These are phyloP conservation scores for Periphyllus acericola DNA, from an alignment of 2,888 invertebrate species.

Conservation along the genomic window DNA sequence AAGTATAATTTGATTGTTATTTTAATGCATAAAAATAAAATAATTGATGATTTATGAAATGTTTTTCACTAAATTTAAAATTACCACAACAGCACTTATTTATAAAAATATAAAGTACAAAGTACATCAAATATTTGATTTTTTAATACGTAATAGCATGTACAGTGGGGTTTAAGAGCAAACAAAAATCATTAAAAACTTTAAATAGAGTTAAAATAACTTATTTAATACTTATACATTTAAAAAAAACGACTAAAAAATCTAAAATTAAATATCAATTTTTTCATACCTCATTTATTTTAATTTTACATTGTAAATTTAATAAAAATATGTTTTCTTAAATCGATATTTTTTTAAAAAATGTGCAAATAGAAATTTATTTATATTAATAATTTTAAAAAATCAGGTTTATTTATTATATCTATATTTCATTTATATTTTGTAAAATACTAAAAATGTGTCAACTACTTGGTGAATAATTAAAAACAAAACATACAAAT, in stretches of 20 bases:
- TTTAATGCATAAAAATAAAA: not conserved
- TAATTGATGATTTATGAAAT: not conserved
- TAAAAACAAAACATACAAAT: slow-evolving; percentile 23
- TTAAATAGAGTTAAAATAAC: not conserved
- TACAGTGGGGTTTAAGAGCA: not conserved
- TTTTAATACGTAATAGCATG: not conserved
- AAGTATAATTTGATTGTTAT: not conserved
- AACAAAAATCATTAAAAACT: not conserved
- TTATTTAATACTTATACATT: no score
- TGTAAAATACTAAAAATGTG: not conserved
- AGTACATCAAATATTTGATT: not conserved
- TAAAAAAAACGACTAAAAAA: not conserved
- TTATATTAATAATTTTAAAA: not conserved
- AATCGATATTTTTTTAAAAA: not conserved
- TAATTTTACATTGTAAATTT: not conserved
- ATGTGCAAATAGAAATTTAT: not conserved
- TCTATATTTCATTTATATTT: not conserved
- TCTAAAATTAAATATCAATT: not conserved
- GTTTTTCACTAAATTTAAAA: not conserved
- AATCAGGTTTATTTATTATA: slow-evolving; percentile 2
- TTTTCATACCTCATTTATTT: not conserved
- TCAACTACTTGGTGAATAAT: not conserved
- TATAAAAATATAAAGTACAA: slow-evolving; percentile 10
- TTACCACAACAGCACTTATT: not conserved
- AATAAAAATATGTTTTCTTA: not conserved